These are phyloP conservation scores for Leptobrachium ailaonicum DNA, from an alignment of 2,113 vertebrate genomes.

Conservation along the genomic window DNA sequence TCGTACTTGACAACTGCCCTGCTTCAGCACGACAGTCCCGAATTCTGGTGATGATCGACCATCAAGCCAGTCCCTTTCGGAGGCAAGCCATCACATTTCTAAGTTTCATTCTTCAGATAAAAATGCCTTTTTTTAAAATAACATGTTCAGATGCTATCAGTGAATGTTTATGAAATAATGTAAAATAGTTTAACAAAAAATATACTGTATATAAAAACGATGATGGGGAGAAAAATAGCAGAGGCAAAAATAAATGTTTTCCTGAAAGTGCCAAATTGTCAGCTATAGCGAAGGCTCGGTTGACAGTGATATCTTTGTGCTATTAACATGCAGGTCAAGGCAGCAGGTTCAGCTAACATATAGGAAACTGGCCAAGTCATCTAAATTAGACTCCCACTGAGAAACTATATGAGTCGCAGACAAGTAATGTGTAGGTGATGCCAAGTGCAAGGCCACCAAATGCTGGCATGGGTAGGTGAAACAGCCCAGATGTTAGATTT, in stretches of 20 bases:
- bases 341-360: slow-evolving; percentile 63
- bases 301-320: slow-evolving; percentile 76
- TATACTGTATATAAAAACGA: slow-evolving; percentile 51
- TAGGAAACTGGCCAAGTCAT: slow-evolving; percentile 66
- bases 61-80: too few relatives aligned
- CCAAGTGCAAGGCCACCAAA: slow-evolving; percentile 59
- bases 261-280: slow-evolving; percentile 72
- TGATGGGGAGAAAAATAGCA: slow-evolving; percentile 68
- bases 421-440: slow-evolving; percentile 54
- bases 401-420: slow-evolving; percentile 61
- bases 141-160: slow-evolving; percentile 47
- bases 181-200: slow-evolving; percentile 15
- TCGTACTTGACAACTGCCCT: too few relatives aligned
- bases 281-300: slow-evolving; percentile 64
- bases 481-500: too few relatives aligned
- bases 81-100: too few relatives aligned
- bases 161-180: slow-evolving; percentile 52
- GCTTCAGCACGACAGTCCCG: too few relatives aligned
- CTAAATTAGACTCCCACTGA: slow-evolving; percentile 62
- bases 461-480: slow-evolving; percentile 32
- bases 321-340: slow-evolving; percentile 57
- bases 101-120: too few relatives aligned
- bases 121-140: slow-evolving; percentile 36
- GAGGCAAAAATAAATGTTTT: slow-evolving; percentile 71
- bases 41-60: too few relatives aligned